phyloP scores from a whole-genome alignment of 2,113 vertebrate species.

The Dasyornis broadbenti region DNA sequence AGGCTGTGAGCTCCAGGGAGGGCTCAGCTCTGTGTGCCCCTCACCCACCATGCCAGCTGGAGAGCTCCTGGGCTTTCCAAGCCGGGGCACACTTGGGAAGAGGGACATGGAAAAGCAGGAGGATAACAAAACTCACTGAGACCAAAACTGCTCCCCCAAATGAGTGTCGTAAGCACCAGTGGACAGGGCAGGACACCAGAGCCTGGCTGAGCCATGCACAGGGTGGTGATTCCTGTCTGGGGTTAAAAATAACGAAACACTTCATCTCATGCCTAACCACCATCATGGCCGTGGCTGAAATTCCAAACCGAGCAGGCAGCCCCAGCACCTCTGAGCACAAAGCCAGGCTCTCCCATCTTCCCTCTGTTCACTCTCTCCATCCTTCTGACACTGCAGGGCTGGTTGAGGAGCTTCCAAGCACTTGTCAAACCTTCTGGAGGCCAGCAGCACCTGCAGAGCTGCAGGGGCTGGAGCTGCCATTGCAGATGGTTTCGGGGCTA shows the following conservation, averaged over 20 bases:
- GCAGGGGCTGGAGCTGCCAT: not conserved
- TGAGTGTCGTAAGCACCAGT: not conserved
- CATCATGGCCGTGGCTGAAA: not conserved
- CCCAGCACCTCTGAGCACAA: not conserved
- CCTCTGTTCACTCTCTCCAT: rapidly evolving
- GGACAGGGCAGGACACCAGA: not conserved
- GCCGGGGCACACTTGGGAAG: not conserved
- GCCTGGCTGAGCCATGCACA: not conserved
- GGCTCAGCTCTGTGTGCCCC: not conserved
- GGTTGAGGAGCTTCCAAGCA: not conserved
- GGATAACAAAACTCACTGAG: not conserved
- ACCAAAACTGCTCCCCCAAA: not conserved
- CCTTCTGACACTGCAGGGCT: not conserved
- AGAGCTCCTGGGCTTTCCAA: not conserved
- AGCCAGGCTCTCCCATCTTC: not conserved
- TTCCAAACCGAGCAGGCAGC: not conserved
- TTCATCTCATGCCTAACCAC: rapidly evolving
- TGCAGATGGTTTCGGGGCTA: not conserved
- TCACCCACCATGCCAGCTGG: not conserved
- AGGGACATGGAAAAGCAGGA: not conserved
- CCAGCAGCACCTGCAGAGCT: not conserved
- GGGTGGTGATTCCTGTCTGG: not conserved
- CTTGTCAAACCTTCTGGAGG: not conserved
- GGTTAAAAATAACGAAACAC: not conserved
- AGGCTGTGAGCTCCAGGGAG: not conserved